A percentile compares a stretch with the other conserved stretches of the same genome.
These are phyloP conservation scores for Sycophaga agraensis DNA, from an alignment of 1,140 invertebrate species.

Conservation along the genomic window DNA sequence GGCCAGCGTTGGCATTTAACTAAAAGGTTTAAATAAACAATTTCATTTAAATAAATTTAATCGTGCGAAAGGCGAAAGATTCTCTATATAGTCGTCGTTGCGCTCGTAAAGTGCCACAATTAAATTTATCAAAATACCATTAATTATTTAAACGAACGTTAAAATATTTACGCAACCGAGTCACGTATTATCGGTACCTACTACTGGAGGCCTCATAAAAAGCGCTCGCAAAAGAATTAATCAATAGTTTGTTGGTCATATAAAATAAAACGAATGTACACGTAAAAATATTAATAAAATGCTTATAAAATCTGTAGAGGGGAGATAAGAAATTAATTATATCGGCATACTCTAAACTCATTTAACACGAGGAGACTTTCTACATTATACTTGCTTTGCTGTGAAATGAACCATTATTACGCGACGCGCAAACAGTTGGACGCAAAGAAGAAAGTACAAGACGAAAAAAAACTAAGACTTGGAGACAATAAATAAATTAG, in stretches of 20 bases:
- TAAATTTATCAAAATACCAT: not conserved
- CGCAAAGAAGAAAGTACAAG: constrained; percentile 15
- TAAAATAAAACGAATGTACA: constrained; percentile 38
- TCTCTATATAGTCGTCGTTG: not conserved
- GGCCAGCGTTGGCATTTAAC: not conserved
- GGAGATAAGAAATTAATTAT: constrained; percentile 5
- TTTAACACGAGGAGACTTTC: constrained; percentile 18
- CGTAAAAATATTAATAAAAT: constrained; percentile 37
- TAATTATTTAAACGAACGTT: not conserved
- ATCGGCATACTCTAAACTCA: constrained; percentile 16
- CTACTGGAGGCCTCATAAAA: not conserved
- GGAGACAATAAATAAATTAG: constrained; percentile 43
- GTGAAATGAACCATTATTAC: constrained; percentile 1
- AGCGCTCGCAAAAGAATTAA: constrained; percentile 17
- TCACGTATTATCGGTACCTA: not conserved
- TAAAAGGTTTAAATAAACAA: constrained; percentile 5
- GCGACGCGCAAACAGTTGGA: constrained; percentile 6
- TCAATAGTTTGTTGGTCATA: constrained; percentile 32
- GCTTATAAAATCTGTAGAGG: constrained; percentile 35
- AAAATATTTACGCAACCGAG: not conserved
- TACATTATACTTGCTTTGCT: constrained; percentile 12
- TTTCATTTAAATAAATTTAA: constrained; percentile 2
- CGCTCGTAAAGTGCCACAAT: not conserved
- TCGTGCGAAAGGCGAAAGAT: not conserved
- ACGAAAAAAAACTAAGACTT: constrained; percentile 26